Base-by-base conservation (phyloP, 2,797 vertebrate species). In the Coregonus ussuriensis region DNA sequence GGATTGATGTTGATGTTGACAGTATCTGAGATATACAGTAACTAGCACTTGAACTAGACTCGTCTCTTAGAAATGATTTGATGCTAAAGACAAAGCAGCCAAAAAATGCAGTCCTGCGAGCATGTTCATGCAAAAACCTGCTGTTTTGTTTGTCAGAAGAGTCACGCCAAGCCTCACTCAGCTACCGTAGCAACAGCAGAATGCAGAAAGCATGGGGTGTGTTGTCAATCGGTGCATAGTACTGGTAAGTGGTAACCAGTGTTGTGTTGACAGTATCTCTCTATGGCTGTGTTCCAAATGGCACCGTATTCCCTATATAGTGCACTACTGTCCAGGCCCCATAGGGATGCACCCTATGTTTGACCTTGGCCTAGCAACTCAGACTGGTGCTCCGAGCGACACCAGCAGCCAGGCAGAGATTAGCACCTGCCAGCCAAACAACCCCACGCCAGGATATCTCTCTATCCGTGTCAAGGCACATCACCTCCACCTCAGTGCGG, bases 341-440 rank as follows among this genome's bases (percentile, higher is more conserved):
- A 25, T 25, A 11, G 2, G 21, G 59, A 62, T 4, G 3, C 9
- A 62, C 54, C 3, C 31, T 68, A 9, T 37, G 21, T n/a, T 51
- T 69, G 81, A 83, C 83, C 86, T 84, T 86, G 82, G 75, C 74
- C 5, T 16, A 77, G 73, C 69, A 52, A 72, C 72, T 71, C 67
- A 59, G 53, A 83, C 71, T 75, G 66, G 47, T 78, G 47, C 33
- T 47, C 72, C 4, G 21, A 62, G 59, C 15, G 7, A 51, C 71
- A 41, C 4, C 18, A 53, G 5, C 56, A 62, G 76, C 35, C 37
- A 35, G 74, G 72, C 74, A 70, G 72, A 84, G 76, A 87, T 86
- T 83, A 90, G 77, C 86, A 86, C 85, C 86, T 88, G 78, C 76
- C 75, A n/a, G 56, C 77, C 72, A 74, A 9, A 18, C 54, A 35